Evolutionary conservation across 2,797 vertebrate genomes (phyloP), one percentile per base, ranked within the genome.

Genomic region (Mustela erminea): DNA sequence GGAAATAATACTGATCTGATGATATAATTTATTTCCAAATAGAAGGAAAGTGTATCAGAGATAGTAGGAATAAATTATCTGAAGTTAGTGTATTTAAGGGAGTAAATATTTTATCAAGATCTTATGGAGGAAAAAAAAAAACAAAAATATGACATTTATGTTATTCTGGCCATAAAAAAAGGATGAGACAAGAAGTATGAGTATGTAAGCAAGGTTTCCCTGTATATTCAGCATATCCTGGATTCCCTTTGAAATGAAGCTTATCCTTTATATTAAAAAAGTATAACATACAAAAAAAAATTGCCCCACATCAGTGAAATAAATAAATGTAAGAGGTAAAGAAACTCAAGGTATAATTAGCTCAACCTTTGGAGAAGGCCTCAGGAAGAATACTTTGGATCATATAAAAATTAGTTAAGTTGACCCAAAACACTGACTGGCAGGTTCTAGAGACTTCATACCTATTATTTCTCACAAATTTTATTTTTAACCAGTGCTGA

Each of bases 11-110:
- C 62, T 72, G 8, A 84, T 87, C 2, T 91, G 54, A 93, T 91
- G 13, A 27, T 52, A 29, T 82, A 72, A 84, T 80, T n/a, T 62
- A 29, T 68, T 84, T 14, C 12, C 21, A 27, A 90, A 62, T 56
- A n/a, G 21, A 82, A 62, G 8, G 15, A 43, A 64, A 87, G 70
- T 8, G 4, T 38, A 49, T 46, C 15, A 70, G 7, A 75, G 17
- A n/a, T 3, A 82, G 27, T 78, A 95, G 15, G 90, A 93, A 58
- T 93, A n/a, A 93, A 91, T 41, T 60, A 43, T 12, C 13, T 87
- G 17, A 72, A 64, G 4, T 72, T 32, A 64, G 1, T 29, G 15
- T 18, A 49, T 70, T 91, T 27, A 87, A 91, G 82, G 15, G 6
- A 90, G 82, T 87, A 87, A 90, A 77, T 68, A 72, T 62, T 35